Percentiles rank a stretch among this genome's conserved stretches.
Conservation (phyloP, 1,140 invertebrate genomes). For the Drosophila tropicalis region DNA sequence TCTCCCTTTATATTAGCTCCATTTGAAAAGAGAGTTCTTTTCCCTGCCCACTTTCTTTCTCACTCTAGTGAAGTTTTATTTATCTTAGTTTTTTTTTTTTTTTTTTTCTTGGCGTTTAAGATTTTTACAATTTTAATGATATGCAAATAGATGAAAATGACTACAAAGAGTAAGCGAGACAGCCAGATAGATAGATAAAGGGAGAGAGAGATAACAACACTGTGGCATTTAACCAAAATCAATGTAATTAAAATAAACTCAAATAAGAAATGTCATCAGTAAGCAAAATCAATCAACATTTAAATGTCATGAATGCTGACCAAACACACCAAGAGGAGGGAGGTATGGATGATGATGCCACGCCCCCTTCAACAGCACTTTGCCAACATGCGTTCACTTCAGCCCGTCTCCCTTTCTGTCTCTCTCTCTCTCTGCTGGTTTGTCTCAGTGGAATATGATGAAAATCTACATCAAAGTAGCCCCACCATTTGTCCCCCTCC, state of each 20-base stretch:
- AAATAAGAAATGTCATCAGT: slow-evolving; percentile 25
- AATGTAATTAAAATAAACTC: slow-evolving; percentile 78
- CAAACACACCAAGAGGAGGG: slow-evolving; percentile 32
- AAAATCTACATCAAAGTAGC: slow-evolving; percentile 75
- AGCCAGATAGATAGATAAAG: not conserved
- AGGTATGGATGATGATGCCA: not conserved
- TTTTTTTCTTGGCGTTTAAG: slow-evolving; percentile 57
- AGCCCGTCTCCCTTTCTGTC: not conserved
- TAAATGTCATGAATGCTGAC: slow-evolving; percentile 64
- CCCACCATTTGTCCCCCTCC: slow-evolving; percentile 1
- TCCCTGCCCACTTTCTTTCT: not conserved
- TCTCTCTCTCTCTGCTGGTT: slow-evolving; percentile 9
- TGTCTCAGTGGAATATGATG: slow-evolving; percentile 68
- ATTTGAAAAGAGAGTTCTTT: too few species aligned
- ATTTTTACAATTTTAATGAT: slow-evolving; percentile 82
- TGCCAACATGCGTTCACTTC: not conserved
- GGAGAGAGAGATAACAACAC: slow-evolving; percentile 45
- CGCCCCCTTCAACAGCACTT: not conserved
- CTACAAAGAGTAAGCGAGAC: not conserved
- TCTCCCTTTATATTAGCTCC: too few species aligned
- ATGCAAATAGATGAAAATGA: slow-evolving; percentile 59
- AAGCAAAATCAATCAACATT: slow-evolving; percentile 70
- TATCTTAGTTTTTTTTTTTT: slow-evolving; percentile 70
- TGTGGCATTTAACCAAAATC: slow-evolving; percentile 67
- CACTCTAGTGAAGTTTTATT: slow-evolving; percentile 39